phyloP scores from a whole-genome alignment of 2,113 vertebrate genomes.

The Sebastes schlegelii region DNA sequence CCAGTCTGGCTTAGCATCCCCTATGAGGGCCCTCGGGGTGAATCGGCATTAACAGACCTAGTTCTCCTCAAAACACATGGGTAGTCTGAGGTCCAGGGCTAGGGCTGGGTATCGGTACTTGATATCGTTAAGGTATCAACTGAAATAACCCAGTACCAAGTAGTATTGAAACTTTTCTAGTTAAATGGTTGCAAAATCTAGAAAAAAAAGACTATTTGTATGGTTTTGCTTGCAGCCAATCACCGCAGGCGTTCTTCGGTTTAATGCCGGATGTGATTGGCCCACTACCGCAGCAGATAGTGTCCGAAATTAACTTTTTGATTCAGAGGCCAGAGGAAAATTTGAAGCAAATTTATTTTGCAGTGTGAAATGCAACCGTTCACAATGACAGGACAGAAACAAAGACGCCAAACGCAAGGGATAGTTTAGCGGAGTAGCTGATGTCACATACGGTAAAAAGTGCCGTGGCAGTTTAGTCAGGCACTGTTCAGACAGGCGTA shows the following conservation, averaged over 20 bases:
- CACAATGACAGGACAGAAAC: too few species aligned
- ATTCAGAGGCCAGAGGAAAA: too few species aligned
- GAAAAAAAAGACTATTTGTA: neutral
- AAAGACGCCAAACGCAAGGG: too few species aligned
- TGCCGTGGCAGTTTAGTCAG: too few species aligned
- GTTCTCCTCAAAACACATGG: constrained; percentile 45
- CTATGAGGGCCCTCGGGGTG: constrained; percentile 17
- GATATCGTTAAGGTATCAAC: neutral
- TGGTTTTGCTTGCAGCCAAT: neutral
- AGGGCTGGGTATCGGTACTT: neutral
- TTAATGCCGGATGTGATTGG: neutral
- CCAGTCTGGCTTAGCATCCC: constrained; percentile 29
- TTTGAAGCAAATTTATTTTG: too few species aligned
- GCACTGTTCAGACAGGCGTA: too few species aligned
- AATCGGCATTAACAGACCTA: constrained; percentile 54
- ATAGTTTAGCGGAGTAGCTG: too few species aligned
- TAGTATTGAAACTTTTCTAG: neutral
- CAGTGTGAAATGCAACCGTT: too few species aligned
- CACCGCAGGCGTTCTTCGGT: neutral
- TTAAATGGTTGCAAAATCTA: neutral
- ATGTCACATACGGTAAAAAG: too few species aligned
- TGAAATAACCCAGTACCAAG: too few species aligned
- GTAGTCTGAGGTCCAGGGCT: neutral
- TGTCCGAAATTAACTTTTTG: too few species aligned
- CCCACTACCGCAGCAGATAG: neutral